Base-by-base conservation (phyloP, 2,113 vertebrate genomes). In the Turdus rufiventris region DNA sequence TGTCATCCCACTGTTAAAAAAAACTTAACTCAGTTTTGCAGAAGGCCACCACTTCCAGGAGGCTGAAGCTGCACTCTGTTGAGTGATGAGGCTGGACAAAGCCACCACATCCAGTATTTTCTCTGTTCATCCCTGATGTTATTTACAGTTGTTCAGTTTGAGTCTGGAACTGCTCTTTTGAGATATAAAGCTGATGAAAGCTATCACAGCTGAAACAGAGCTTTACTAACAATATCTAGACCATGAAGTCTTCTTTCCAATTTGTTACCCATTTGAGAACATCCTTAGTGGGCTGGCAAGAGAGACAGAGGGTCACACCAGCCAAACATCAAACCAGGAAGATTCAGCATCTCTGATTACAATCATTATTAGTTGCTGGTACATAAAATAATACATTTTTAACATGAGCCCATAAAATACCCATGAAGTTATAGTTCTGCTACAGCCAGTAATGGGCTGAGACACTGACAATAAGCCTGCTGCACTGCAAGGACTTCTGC, bases 101-200 rank as follows among this genome's bases (percentile, higher is more conserved):
- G 67, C 0, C 0, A 85, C 38, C 3, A 6, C 4, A 24, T 31
- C 40, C 80, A 65, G 26, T 3, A 0, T 53, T 60, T 81, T 51
- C 68, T 65, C 77, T 24, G 57, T 53, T 79, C 47, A 56, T 58
- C 48, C 56, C 57, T 63, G 20, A 57, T 53, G 62, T 28, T 53
- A 36, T 8, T 43, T 43, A 43, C 1, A 40, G 61, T 23, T 90
- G 33, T 23, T 79, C 48, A 20, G 8, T 63, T 34, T 61, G 61
- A 72, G 74, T 25, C 74, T 76, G 43, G 54, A 91, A 66, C 6
- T 51, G 58, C 8, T 62, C 34, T 78, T 87, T 14, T 18, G 28
- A 48, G 68, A 81, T 40, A 71, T 14, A 71, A 84, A 87, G 66
- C 54, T 66, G 65, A 67, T 28, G 12, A 81, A 63, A 40, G 45